Base-by-base conservation (phyloP, 2,888 invertebrate species). In the Apodemia zela region DNA sequence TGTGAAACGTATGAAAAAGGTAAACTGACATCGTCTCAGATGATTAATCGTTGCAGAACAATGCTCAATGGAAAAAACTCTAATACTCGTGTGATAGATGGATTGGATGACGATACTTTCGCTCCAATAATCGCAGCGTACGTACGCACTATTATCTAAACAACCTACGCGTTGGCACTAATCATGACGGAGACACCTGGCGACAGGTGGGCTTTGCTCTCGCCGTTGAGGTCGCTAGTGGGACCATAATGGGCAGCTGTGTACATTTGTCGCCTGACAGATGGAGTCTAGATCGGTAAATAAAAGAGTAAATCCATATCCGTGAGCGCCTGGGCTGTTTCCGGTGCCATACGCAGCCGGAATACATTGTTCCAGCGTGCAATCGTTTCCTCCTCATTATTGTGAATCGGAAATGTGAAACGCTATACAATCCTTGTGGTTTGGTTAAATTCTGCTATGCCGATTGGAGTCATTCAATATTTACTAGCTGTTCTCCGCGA, bases 261-360 rank as follows among this genome's bases (percentile, higher is more conserved):
- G 76, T 76, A 76, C 73, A 79, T 78, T 84, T 33, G 84, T 83
- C 83, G 82, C 77, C 71, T 80, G 87, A 83, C 90, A 90, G 89
- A 91, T 91, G 90, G 80, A 81, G 84, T 89, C 87, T 87, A 88
- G 88, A 89, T 90, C 82, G 85, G 86, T 85, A 84, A 85, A 85
- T 82, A 83, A 89, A 87, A 85, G 86, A 87, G 82, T 81, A 85
- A 85, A 81, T 82, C 82, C 79, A 84, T 85, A 88, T 87, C 87
- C 88, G 84, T 76, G 74, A 79, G 79, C 80, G 84, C 78, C 77
- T 74, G 78, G 78, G 74, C 85, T 80, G 87, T 81, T 89, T 87
- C 88, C 89, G 88, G 76, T 77, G 71, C 73, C 75, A 74, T 75
- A 79, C 81, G 81, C 84, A 81, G 79, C 85, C 88, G 87, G 87